Conservation (phyloP, 2,888 invertebrate genomes). For the Ecliptopera silaceata region DNA sequence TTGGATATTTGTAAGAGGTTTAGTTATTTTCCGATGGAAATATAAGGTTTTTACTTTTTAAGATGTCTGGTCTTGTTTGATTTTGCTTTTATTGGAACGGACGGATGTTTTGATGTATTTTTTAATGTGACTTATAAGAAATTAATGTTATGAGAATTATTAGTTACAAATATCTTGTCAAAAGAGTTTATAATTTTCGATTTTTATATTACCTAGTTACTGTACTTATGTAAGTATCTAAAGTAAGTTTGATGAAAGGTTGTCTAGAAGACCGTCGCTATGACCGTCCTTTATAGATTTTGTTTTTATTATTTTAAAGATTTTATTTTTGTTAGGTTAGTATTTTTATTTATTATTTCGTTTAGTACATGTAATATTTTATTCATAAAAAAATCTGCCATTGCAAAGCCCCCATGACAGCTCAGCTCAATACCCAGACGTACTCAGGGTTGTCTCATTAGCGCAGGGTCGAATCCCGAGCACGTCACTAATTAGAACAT, state of each 20-base stretch:
- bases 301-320: no score
- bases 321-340: no score
- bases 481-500: slow-evolving; percentile 66
- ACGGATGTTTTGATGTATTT: slow-evolving; percentile 1
- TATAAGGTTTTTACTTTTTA: slow-evolving; percentile 51
- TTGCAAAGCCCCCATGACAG: slow-evolving; percentile 7
- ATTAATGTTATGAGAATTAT: no score
- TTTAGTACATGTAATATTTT: not conserved
- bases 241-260: no score
- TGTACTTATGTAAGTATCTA: no score
- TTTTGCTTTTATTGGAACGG: slow-evolving; percentile 38
- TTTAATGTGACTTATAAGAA: no score
- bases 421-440: slow-evolving; percentile 41
- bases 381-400: not conserved
- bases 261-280: no score
- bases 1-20: slow-evolving; percentile 81
- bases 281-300: no score
- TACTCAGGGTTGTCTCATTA: slow-evolving; percentile 71
- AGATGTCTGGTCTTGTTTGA: slow-evolving; percentile 25
- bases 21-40: slow-evolving; percentile 67
- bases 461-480: slow-evolving; percentile 33
- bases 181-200: no score
- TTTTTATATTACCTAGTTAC: no score
- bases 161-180: no score
- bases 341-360: no score